phyloP scores from a whole-genome alignment of 2,888 invertebrate species.

The Tolmerus cingulatus region DNA sequence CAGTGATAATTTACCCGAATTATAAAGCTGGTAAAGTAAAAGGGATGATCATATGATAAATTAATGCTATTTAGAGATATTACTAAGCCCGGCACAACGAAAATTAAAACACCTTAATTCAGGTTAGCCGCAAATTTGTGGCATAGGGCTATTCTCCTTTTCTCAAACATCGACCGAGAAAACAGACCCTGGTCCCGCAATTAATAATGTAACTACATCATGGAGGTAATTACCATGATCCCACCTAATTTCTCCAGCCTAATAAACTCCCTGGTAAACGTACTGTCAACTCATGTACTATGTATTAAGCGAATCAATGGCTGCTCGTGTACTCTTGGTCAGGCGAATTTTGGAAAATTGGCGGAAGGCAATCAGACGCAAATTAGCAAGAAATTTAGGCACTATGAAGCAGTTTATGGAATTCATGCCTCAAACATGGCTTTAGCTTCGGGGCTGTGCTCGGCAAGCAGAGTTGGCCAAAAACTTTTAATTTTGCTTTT shows the following conservation, averaged over 20 bases:
- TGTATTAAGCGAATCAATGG: neutral
- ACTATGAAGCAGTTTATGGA: neutral
- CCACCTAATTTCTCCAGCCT: neutral
- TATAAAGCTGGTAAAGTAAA: neutral
- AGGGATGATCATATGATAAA: neutral
- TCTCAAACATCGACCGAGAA: neutral
- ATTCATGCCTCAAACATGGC: neutral
- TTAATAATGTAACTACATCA: neutral
- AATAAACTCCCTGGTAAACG: neutral
- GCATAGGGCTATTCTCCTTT: neutral
- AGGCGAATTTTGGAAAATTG: neutral
- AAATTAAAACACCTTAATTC: neutral
- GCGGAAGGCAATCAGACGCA: neutral
- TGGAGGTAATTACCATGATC: neutral
- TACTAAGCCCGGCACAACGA: neutral
- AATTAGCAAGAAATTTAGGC: neutral
- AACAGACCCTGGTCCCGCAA: neutral
- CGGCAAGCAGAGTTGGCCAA: no score
- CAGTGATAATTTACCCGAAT: neutral
- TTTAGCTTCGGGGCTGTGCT: neutral
- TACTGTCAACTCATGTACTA: neutral
- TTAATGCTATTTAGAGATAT: neutral
- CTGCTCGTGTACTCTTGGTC: neutral
- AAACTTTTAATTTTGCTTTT: no score
- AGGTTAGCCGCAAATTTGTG: neutral